A percentile compares a stretch with the other conserved stretches of the same genome.
Conservation (phyloP, 2,797 vertebrate species). For the Calcarius lapponicus region DNA sequence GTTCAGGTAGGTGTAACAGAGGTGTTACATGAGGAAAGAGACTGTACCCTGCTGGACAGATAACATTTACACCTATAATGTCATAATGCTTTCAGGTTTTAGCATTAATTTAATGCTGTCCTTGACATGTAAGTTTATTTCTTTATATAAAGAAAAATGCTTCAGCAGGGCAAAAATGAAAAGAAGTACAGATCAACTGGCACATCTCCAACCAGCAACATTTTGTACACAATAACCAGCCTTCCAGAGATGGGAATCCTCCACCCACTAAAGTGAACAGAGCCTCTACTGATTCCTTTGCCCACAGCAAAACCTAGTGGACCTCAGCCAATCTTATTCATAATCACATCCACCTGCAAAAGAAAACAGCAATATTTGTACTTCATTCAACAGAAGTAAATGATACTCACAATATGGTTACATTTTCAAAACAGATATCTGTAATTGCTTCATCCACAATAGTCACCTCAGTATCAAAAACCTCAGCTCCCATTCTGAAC, state of each 20-base stretch:
- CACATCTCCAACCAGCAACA: background rate
- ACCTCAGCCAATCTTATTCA: background rate
- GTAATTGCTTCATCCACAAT: slow-evolving; percentile 91
- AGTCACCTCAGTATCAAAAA: slow-evolving; percentile 92
- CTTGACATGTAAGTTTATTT: background rate
- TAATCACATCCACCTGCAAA: background rate
- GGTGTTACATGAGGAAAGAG: background rate
- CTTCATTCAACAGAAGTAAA: slow-evolving; percentile 1
- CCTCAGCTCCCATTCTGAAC: slow-evolving; percentile 86
- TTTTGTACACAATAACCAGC: background rate
- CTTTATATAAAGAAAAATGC: background rate
- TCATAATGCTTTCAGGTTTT: background rate
- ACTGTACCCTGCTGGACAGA: background rate
- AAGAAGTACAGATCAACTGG: background rate
- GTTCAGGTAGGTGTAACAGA: background rate
- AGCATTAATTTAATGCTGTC: background rate
- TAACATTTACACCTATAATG: background rate
- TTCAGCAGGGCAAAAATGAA: background rate
- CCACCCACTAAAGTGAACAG: background rate
- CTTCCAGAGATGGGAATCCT: background rate
- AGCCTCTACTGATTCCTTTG: background rate
- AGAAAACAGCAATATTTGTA: background rate
- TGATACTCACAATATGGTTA: slow-evolving; percentile 89
- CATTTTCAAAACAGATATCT: slow-evolving; percentile 93
- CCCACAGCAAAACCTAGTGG: background rate